Evolutionary conservation across 2,113 vertebrate species (phyloP).

Genomic region (Heloderma charlesbogerti): DNA sequence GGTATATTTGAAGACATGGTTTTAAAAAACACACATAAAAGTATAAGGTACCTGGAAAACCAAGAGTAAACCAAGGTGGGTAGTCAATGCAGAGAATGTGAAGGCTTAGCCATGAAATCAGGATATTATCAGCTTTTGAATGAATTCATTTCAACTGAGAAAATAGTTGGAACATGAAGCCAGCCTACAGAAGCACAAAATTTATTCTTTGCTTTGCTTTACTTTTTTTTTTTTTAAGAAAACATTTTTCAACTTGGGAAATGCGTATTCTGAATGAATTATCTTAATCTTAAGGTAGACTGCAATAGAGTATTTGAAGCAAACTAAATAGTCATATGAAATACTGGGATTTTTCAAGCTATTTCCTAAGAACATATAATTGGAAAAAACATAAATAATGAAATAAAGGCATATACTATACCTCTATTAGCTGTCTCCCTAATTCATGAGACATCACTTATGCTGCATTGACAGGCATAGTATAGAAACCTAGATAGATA

Average conservation of each 20-base stretch:
- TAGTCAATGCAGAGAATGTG: not conserved
- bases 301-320: not conserved
- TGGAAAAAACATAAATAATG: not conserved
- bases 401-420: slow-evolving; percentile 42
- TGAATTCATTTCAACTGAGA: not conserved
- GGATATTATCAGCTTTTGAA: not conserved
- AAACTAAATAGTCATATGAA: not conserved
- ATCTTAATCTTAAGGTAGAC: not conserved
- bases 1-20: not conserved
- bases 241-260: not conserved
- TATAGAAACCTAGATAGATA: not conserved
- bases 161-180: not conserved
- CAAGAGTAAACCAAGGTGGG: not conserved
- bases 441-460: slow-evolving; percentile 48
- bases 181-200: not conserved
- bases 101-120: slow-evolving; percentile 10
- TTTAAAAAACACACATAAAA: not conserved
- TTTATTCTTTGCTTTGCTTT: not conserved
- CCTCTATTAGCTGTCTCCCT: slow-evolving; percentile 15
- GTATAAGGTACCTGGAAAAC: not conserved
- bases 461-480: slow-evolving; percentile 34
- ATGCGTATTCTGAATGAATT: not conserved
- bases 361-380: not conserved
- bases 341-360: accelerated
- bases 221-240: not conserved